phyloP scores from a whole-genome alignment of 2,888 invertebrate genomes.

The Noctua fimbriata region DNA sequence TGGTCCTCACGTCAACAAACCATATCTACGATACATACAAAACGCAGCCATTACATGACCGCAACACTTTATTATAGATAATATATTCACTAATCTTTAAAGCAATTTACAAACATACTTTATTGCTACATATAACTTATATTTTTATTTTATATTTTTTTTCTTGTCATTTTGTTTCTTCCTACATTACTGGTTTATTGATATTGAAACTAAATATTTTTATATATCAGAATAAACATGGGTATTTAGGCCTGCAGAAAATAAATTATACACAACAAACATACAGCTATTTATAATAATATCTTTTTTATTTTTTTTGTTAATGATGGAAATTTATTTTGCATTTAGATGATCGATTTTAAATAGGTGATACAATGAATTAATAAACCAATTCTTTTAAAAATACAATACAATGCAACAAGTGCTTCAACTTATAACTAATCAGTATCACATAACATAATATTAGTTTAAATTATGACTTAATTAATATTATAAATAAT shows the following conservation, averaged over 20 bases:
- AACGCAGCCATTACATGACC: constrained; percentile 82
- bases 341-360: constrained; percentile 41
- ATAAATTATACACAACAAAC: constrained; percentile 64
- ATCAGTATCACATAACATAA: constrained; percentile 88
- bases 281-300: constrained; percentile 51
- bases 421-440: constrained; percentile 77
- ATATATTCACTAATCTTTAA: constrained; percentile 73
- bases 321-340: constrained; percentile 46
- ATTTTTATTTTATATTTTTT: constrained; percentile 63
- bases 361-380: constrained; percentile 36
- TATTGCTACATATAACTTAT: constrained; percentile 73
- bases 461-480: constrained; percentile 87
- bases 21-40: constrained; percentile 80
- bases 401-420: constrained; percentile 60
- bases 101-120: constrained; percentile 77
- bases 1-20: constrained; percentile 67
- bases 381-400: constrained; percentile 59
- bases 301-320: constrained; percentile 53
- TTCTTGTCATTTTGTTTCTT: constrained; percentile 56
- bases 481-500: constrained; percentile 88
- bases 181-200: constrained; percentile 53
- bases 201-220: constrained; percentile 47
- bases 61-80: constrained; percentile 62
- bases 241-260: constrained; percentile 58
- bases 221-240: constrained; percentile 51